phyloP scores from a whole-genome alignment of 2,888 invertebrate genomes.

The Allolobophora icterica region DNA sequence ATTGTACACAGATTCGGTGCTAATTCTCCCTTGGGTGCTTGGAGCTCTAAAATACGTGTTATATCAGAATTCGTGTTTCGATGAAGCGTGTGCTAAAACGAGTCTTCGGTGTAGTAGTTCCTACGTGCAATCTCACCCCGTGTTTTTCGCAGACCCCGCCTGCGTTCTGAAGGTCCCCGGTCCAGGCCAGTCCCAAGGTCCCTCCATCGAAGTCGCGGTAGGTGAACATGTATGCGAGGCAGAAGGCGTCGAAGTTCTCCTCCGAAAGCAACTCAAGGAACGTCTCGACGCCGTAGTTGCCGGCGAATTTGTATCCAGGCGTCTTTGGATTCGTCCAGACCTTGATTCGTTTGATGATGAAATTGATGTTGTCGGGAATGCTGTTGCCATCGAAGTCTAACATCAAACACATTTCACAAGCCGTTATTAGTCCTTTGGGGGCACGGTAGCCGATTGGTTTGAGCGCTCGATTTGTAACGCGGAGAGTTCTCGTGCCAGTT shows the following conservation, averaged over 20 bases:
- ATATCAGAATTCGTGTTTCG: too few relatives aligned
- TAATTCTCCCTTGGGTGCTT: too few relatives aligned
- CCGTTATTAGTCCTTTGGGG: too few relatives aligned
- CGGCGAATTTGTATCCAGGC: constrained; percentile 83
- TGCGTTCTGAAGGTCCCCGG: constrained; percentile 78
- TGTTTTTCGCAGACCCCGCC: constrained; percentile 98
- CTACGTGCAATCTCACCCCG: constrained; percentile 47
- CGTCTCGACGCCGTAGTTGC: constrained; percentile 55
- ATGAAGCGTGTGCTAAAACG: neutral
- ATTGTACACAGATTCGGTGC: too few relatives aligned
- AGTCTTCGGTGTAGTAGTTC: neutral
- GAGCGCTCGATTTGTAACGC: too few relatives aligned
- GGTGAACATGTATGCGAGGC: constrained; percentile 96
- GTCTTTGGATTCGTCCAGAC: constrained; percentile 88
- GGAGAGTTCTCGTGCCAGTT: too few relatives aligned
- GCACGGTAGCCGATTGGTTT: too few relatives aligned
- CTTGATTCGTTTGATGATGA: constrained; percentile 94
- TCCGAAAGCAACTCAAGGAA: constrained; percentile 74
- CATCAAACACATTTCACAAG: neutral
- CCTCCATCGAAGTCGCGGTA: constrained; percentile 97
- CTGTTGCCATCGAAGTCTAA: constrained; percentile 92
- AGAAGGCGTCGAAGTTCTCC: constrained; percentile 95
- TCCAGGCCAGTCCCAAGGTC: constrained; percentile 97
- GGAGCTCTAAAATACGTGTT: too few relatives aligned
- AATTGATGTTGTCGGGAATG: constrained; percentile 89